These are phyloP conservation scores for Sebastes trivittatus DNA, from an alignment of 2,797 vertebrate species.

Conservation along the genomic window DNA sequence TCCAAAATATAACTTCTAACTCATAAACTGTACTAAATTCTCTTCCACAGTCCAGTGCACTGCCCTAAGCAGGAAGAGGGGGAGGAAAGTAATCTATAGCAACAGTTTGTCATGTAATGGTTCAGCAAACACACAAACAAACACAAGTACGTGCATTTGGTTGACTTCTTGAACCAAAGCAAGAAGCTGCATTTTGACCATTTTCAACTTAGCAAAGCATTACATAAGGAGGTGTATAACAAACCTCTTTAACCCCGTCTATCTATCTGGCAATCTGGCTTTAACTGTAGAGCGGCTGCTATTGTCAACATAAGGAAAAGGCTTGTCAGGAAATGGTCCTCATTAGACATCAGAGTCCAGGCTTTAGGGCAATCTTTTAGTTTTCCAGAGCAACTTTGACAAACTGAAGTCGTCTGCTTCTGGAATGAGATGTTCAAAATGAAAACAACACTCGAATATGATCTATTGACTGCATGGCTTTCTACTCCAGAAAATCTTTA, in stretches of 20 bases:
- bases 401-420: not conserved
- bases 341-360: slow-evolving; percentile 60
- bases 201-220: not conserved
- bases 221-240: not conserved
- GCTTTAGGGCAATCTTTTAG: slow-evolving; percentile 12
- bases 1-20: not conserved
- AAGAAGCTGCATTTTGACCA: not conserved
- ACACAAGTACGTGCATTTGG: not conserved
- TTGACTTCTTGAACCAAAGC: not conserved
- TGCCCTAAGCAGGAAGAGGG: not conserved
- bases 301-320: slow-evolving; percentile 74
- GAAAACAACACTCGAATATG: not conserved
- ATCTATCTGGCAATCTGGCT: slow-evolving; percentile 27
- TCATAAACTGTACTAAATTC: not conserved
- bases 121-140: not conserved
- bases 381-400: slow-evolving; percentile 13
- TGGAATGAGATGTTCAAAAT: slow-evolving; percentile 15
- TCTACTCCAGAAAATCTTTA: slow-evolving; percentile 17
- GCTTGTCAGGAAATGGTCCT: slow-evolving; percentile 74
- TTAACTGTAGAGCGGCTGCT: slow-evolving; percentile 25
- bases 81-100: not conserved
- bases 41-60: not conserved
- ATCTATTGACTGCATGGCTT: not conserved
- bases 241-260: not conserved
- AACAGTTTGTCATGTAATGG: not conserved